Percentiles rank a stretch among this genome's conserved stretches.
phyloP scores from a whole-genome alignment of 2,888 invertebrate species.

The Drosophila mimica region DNA sequence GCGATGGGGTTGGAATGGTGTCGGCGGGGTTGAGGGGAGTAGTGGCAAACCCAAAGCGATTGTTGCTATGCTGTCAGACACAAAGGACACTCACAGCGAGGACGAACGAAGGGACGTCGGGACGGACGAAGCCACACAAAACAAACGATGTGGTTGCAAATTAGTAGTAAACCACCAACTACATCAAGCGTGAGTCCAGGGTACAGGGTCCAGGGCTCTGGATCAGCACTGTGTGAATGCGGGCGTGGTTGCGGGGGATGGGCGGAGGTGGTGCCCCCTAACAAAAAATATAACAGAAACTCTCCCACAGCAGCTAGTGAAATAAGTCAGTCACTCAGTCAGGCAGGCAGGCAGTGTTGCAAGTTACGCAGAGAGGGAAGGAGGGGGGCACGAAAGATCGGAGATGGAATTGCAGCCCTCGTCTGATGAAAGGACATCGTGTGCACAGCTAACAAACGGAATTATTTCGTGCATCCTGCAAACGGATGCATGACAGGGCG shows the following conservation, averaged over 20 bases:
- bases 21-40: background rate
- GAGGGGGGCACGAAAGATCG: constrained; percentile 5
- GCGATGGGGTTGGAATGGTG: constrained; percentile 4
- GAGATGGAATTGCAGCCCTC: constrained; percentile 44
- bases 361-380: background rate
- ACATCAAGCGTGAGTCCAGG: constrained; percentile 70
- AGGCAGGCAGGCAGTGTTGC: constrained; percentile 55
- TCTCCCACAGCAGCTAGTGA: constrained; percentile 36
- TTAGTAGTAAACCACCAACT: constrained; percentile 80
- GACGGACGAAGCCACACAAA: constrained; percentile 62
- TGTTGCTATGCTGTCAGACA: constrained; percentile 64
- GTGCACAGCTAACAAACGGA: constrained; percentile 71
- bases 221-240: constrained; percentile 19
- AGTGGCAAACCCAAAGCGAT: constrained; percentile 51
- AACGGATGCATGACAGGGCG: constrained; percentile 74
- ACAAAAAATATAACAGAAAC: constrained; percentile 40
- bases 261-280: constrained; percentile 2
- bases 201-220: constrained; percentile 36
- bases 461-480: constrained; percentile 80
- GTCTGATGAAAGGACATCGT: constrained; percentile 65
- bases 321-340: constrained; percentile 67
- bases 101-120: constrained; percentile 4
- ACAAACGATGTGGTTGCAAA: constrained; percentile 80
- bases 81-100: constrained; percentile 60
- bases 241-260: background rate